Evolutionary conservation across 2,797 vertebrate genomes (phyloP).

Genomic region (Hyperoplus lanceolatus): DNA sequence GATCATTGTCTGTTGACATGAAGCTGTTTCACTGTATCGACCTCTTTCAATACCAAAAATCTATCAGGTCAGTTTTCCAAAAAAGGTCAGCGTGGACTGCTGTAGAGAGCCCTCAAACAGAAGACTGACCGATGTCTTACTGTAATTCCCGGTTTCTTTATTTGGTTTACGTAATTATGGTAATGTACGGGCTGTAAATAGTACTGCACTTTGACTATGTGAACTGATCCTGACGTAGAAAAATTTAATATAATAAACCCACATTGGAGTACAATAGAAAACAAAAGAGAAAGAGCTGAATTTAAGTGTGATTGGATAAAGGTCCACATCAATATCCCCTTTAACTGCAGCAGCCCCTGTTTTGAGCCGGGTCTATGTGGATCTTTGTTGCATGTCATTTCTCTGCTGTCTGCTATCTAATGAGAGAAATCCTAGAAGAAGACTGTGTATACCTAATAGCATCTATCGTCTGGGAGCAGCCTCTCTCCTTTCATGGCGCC

Average conservation of each 20-base stretch:
- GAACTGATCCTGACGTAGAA: neutral
- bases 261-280: neutral
- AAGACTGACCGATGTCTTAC: too few species aligned
- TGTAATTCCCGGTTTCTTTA: too few species aligned
- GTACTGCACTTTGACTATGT: neutral
- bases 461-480: constrained; percentile 6
- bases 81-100: neutral
- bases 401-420: neutral
- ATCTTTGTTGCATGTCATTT: neutral
- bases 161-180: too few species aligned
- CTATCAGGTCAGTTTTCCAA: neutral
- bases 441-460: neutral
- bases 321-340: too few species aligned
- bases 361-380: too few species aligned
- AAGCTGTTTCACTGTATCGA: neutral
- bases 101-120: neutral
- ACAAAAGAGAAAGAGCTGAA: too few species aligned
- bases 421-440: neutral
- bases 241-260: neutral
- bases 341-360: neutral
- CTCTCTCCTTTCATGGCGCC: neutral
- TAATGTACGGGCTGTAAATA: too few species aligned
- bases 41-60: neutral
- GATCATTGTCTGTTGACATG: neutral
- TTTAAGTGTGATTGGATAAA: too few species aligned